Conservation (phyloP, 2,113 vertebrate species). For the Oceanites oceanicus region DNA sequence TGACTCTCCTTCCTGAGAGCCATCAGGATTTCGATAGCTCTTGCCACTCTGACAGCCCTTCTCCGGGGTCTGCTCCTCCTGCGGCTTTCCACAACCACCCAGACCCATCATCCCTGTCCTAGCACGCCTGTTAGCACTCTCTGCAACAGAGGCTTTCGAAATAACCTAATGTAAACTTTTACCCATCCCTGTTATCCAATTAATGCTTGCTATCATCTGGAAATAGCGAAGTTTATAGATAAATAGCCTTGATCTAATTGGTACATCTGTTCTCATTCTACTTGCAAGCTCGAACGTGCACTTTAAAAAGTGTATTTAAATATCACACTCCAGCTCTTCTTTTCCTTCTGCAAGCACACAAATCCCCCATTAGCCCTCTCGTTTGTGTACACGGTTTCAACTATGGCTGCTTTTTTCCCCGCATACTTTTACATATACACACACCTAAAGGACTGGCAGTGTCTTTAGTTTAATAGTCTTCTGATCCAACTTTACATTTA, state of each 20-base stretch:
- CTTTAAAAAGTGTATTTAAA: slow-evolving; percentile 31
- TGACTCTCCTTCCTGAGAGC: not conserved
- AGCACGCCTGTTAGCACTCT: accelerated
- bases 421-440: not conserved
- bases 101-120: not conserved
- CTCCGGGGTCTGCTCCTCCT: not conserved
- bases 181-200: not conserved
- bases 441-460: not conserved
- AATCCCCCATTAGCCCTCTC: not conserved
- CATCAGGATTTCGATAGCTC: not conserved
- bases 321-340: not conserved
- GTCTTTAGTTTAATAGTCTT: not conserved
- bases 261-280: slow-evolving; percentile 11
- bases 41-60: not conserved
- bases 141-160: not conserved
- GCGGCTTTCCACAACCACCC: accelerated
- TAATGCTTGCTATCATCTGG: not conserved
- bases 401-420: not conserved
- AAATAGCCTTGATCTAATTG: not conserved
- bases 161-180: not conserved
- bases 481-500: not conserved
- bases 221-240: not conserved
- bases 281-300: not conserved
- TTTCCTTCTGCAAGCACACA: not conserved
- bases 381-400: not conserved